These are phyloP conservation scores for Lycaon pictus DNA, from an alignment of 2,113 vertebrate species.

Conservation along the genomic window DNA sequence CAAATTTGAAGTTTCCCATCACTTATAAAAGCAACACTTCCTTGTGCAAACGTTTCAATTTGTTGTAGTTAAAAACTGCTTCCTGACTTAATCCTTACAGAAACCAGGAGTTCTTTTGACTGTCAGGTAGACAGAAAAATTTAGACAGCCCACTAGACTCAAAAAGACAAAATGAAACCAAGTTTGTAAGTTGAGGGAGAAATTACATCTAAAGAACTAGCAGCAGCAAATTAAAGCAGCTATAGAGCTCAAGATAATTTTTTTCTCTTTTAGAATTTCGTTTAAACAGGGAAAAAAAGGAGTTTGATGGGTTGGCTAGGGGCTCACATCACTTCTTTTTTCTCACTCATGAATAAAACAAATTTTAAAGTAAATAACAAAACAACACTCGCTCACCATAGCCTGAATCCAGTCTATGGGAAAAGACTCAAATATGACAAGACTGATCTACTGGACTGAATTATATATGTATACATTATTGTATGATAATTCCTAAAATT, in stretches of 20 bases:
- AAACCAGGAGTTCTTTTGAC: constrained; percentile 84
- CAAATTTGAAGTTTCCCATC: constrained; percentile 98
- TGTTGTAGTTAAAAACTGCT: constrained; percentile 89
- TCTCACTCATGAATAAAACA: constrained; percentile 33
- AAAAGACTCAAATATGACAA: constrained; percentile 7
- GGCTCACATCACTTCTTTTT: background rate
- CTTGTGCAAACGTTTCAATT: constrained; percentile 91
- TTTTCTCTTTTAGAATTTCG: background rate
- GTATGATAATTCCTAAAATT: background rate
- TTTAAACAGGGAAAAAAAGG: background rate
- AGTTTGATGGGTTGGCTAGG: background rate
- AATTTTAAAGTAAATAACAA: background rate
- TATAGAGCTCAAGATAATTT: background rate
- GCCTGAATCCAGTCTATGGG: background rate
- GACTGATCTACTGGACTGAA: background rate
- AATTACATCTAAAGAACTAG: constrained; percentile 46
- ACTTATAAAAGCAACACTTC: constrained; percentile 92
- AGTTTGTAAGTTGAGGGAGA: background rate
- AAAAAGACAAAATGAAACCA: constrained; percentile 45
- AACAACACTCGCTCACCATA: background rate
- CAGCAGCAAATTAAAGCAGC: constrained; percentile 23
- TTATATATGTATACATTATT: background rate
- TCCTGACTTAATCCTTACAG: constrained; percentile 87
- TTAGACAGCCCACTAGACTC: constrained; percentile 64
- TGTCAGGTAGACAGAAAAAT: constrained; percentile 84